These are phyloP conservation scores for Turritopsis dohrnii DNA, from an alignment of 30 jellyfish, hydroid and myxozoan genomes.

Conservation along the genomic window DNA sequence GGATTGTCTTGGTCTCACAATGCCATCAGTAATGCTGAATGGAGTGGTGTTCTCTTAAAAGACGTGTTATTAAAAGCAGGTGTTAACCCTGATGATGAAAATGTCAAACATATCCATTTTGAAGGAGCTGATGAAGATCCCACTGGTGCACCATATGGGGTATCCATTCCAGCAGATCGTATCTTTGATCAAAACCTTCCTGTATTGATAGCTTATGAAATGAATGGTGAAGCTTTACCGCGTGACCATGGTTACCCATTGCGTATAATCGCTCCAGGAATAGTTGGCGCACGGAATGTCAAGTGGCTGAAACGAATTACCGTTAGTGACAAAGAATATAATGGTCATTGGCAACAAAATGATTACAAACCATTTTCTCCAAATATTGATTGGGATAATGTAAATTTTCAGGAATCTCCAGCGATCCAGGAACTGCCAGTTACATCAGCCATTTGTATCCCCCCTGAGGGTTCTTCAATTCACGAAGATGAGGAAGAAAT, in stretches of 20 bases:
- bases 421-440: slow-evolving; percentile 98
- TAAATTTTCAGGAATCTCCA: slow-evolving; percentile 72
- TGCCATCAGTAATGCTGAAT: slow-evolving; percentile 99
- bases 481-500: slow-evolving; percentile 67
- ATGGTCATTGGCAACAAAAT: slow-evolving; percentile 98
- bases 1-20: slow-evolving; percentile 94
- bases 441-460: slow-evolving; percentile 88
- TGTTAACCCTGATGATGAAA: slow-evolving; percentile 48
- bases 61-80: slow-evolving; percentile 85
- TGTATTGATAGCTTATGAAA: slow-evolving; percentile 80
- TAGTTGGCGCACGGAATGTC: slow-evolving; percentile 98
- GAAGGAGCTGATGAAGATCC: slow-evolving; percentile 96
- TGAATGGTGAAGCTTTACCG: slow-evolving; percentile 95
- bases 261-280: slow-evolving; percentile 95
- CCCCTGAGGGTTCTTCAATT: slow-evolving; percentile 60
- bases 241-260: slow-evolving; percentile 98
- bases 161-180: slow-evolving; percentile 79
- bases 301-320: slow-evolving; percentile 83
- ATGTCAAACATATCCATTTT: slow-evolving; percentile 81
- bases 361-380: slow-evolving; percentile 98
- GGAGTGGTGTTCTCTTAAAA: slow-evolving; percentile 91
- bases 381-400: slow-evolving; percentile 95
- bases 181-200: slow-evolving; percentile 68
- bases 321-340: slow-evolving; percentile 82
- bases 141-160: slow-evolving; percentile 91